Conservation (phyloP, 1,140 invertebrate genomes). For the Drosophila triauraria region DNA sequence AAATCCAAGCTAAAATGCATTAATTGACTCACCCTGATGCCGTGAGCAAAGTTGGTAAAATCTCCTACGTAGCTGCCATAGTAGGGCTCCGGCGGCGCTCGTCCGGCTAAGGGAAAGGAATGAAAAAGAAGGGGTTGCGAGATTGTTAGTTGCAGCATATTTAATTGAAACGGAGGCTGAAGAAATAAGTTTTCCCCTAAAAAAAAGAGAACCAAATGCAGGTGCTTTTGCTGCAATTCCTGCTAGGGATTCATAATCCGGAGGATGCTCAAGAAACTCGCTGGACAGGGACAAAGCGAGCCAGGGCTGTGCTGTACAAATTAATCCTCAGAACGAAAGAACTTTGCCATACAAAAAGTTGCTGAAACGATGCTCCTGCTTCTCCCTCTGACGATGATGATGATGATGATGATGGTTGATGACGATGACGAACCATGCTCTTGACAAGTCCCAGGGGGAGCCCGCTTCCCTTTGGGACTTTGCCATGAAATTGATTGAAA, state of each 20-base stretch:
- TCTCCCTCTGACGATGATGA: not conserved
- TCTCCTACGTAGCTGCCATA: constrained; percentile 91
- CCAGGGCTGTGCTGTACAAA: constrained; percentile 57
- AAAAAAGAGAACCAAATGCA: constrained; percentile 17
- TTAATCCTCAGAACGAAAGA: constrained; percentile 63
- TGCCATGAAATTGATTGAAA: constrained; percentile 80
- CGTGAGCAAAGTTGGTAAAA: constrained; percentile 90
- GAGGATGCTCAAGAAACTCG: constrained; percentile 42
- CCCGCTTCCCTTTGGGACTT: constrained; percentile 42
- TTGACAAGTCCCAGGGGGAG: constrained; percentile 70
- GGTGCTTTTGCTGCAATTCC: constrained; percentile 22
- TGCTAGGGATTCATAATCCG: constrained; percentile 64
- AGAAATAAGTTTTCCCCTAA: constrained; percentile 15
- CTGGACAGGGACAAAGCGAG: constrained; percentile 44
- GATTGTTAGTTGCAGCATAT: constrained; percentile 20
- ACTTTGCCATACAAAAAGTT: constrained; percentile 65
- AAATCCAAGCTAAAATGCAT: not conserved
- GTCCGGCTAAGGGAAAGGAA: constrained; percentile 58
- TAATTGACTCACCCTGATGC: constrained; percentile 86
- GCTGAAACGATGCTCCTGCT: constrained; percentile 5
- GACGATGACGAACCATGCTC: constrained; percentile 61
- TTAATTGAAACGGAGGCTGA: constrained; percentile 22
- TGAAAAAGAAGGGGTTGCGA: not conserved
- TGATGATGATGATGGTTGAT: constrained; percentile 18
- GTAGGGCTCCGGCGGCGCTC: constrained; percentile 88